phyloP scores from a whole-genome alignment of 2,888 invertebrate genomes.

The Rhogogaster chlorosoma region DNA sequence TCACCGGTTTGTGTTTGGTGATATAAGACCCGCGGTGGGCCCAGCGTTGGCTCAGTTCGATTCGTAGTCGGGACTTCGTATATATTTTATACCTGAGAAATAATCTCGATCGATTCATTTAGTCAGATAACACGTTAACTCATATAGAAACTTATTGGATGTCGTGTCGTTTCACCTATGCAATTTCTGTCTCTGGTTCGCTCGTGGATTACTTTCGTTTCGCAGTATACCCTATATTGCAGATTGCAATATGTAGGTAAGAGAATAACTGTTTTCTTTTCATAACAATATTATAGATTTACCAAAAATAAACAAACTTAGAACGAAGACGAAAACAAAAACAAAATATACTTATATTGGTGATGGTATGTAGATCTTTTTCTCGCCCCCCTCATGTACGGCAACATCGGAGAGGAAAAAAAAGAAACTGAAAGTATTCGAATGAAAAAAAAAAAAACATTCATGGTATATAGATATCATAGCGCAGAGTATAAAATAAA shows the following conservation, averaged over 20 bases:
- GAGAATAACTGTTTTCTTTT: background rate
- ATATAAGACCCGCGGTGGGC: constrained; percentile 68
- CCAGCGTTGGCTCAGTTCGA: constrained; percentile 66
- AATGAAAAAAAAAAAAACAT: background rate
- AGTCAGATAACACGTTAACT: background rate
- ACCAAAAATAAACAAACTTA: background rate
- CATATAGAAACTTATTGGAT: background rate
- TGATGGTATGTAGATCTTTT: background rate
- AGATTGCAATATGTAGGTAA: background rate
- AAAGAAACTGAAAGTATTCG: too few relatives aligned
- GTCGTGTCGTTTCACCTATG: background rate
- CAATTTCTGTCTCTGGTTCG: background rate
- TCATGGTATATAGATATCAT: background rate
- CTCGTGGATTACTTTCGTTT: constrained; percentile 6
- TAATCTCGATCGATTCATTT: background rate
- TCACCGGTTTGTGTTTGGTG: constrained; percentile 63
- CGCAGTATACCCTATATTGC: too few relatives aligned
- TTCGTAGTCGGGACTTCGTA: constrained; percentile 61
- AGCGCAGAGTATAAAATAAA: background rate
- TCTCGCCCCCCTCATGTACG: background rate
- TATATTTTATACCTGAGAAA: constrained; percentile 4
- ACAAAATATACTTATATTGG: background rate
- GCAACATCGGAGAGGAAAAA: background rate
- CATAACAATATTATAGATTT: background rate
- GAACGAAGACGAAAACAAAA: background rate